phyloP scores from a whole-genome alignment of 2,888 invertebrate species.

The Alcis repandata region DNA sequence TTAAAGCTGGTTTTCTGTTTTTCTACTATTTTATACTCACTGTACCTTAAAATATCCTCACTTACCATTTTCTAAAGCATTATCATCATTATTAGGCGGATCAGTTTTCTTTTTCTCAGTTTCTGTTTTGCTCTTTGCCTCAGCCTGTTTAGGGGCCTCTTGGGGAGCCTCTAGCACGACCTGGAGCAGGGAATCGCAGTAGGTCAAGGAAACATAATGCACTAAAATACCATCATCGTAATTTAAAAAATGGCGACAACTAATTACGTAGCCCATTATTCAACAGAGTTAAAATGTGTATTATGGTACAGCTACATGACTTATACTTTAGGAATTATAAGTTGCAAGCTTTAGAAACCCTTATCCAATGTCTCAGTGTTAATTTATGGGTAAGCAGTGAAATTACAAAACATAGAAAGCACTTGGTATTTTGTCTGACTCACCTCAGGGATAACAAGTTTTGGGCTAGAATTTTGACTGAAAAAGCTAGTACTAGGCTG shows the following conservation, averaged over 20 bases:
- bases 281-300: constrained; percentile 18
- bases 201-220: constrained; percentile 54
- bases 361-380: constrained; percentile 19
- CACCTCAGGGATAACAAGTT: constrained; percentile 71
- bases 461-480: constrained; percentile 64
- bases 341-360: constrained; percentile 2
- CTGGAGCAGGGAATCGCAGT: constrained; percentile 53
- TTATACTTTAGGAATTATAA: not conserved
- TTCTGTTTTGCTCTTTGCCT: constrained; percentile 57
- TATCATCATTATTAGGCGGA: constrained; percentile 64
- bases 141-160: constrained; percentile 57
- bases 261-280: constrained; percentile 45
- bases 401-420: constrained; percentile 6
- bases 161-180: constrained; percentile 54
- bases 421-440: constrained; percentile 57
- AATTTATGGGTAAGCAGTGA: constrained; percentile 7
- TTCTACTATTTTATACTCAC: constrained; percentile 11
- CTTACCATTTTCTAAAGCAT: constrained; percentile 76
- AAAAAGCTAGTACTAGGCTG: constrained; percentile 78
- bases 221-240: constrained; percentile 44
- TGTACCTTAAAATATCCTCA: constrained; percentile 18
- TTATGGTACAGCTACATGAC: constrained; percentile 11
- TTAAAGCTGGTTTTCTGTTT: no score
- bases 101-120: constrained; percentile 64
- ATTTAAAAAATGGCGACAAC: constrained; percentile 64